These are phyloP conservation scores for Fistularia tabacaria DNA, from an alignment of 2,797 vertebrate species.

Conservation along the genomic window DNA sequence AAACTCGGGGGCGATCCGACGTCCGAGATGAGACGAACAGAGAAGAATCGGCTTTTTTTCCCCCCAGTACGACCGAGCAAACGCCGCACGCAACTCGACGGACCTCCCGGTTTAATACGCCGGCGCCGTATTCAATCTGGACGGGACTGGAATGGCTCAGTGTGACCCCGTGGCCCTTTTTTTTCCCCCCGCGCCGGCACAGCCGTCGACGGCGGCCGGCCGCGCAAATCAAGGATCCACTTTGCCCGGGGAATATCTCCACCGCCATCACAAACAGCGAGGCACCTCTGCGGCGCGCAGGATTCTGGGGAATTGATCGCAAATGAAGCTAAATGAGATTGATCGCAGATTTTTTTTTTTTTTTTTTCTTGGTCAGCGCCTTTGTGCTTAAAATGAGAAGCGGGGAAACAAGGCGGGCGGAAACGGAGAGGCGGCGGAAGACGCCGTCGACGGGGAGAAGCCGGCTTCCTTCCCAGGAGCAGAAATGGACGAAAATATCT, in stretches of 20 bases:
- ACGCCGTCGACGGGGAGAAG: neutral
- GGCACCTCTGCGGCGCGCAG: neutral
- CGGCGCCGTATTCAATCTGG: slow-evolving; percentile 39
- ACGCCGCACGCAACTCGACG: slow-evolving; percentile 3
- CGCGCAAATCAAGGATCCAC: slow-evolving; percentile 31
- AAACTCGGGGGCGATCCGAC: too few relatives aligned
- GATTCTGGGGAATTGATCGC: slow-evolving; percentile 29
- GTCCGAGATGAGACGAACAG: too few relatives aligned
- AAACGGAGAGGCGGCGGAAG: slow-evolving; percentile 7
- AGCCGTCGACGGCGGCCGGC: slow-evolving; percentile 29
- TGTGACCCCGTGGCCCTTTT: slow-evolving; percentile 43
- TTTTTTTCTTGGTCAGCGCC: slow-evolving; percentile 11
- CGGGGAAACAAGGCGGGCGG: too few relatives aligned
- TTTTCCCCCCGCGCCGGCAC: slow-evolving; percentile 20
- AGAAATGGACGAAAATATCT: too few relatives aligned
- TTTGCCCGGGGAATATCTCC: slow-evolving; percentile 16
- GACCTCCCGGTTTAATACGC: slow-evolving; percentile 29
- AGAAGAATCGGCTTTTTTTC: too few relatives aligned
- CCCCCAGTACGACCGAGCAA: neutral
- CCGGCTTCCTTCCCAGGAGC: too few relatives aligned
- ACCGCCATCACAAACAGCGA: slow-evolving; percentile 29
- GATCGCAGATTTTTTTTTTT: slow-evolving; percentile 28
- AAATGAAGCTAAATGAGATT: slow-evolving; percentile 45
- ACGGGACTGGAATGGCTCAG: slow-evolving; percentile 49
- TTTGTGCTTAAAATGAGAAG: slow-evolving; percentile 6